Conservation (phyloP, 2,113 vertebrate species). For the Ondatra zibethicus region DNA sequence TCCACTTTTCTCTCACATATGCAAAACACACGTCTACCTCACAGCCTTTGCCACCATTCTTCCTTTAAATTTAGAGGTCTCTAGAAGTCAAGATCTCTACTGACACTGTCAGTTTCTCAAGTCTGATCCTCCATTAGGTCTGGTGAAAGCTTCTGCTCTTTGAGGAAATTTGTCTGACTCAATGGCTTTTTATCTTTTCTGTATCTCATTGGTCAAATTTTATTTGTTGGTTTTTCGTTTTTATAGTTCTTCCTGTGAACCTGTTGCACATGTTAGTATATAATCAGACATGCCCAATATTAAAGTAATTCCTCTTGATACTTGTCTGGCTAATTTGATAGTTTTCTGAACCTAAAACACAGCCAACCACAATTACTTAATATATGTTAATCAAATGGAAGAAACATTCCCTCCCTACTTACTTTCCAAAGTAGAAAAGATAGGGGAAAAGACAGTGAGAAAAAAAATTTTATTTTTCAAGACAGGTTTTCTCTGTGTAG, state of each 20-base stretch:
- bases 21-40: background rate
- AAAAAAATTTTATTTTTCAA: background rate
- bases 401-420: too few relatives aligned
- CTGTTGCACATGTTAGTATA: background rate
- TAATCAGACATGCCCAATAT: background rate
- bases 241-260: background rate
- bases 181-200: accelerated
- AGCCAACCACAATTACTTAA: background rate
- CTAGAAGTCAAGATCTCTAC: background rate
- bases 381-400: background rate
- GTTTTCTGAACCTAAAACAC: background rate
- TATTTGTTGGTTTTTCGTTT: background rate
- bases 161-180: accelerated
- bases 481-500: background rate
- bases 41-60: background rate
- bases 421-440: too few relatives aligned
- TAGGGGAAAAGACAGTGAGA: too few relatives aligned
- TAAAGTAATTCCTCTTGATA: background rate
- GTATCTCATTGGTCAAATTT: background rate
- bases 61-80: background rate
- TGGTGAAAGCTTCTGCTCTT: background rate
- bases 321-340: background rate
- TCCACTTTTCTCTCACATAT: background rate
- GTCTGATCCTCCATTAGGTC: background rate
- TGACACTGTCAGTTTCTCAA: background rate